Evolutionary conservation across 2,888 invertebrate genomes (phyloP), one percentile per base, ranked within the genome.

Genomic region (Drosophila neutralis): DNA sequence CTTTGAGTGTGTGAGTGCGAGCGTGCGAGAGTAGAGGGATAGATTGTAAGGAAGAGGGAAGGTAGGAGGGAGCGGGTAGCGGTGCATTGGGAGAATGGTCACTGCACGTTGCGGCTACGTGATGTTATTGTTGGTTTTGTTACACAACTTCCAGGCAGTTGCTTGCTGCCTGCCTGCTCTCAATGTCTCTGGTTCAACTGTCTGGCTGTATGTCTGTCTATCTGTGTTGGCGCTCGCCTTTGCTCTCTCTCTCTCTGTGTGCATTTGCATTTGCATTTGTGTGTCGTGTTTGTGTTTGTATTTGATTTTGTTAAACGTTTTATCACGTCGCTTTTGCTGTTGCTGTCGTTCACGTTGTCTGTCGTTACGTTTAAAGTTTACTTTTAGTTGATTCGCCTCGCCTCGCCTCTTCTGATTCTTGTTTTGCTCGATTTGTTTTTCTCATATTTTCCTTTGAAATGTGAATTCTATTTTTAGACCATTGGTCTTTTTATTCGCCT

Each of bases 61-160:
- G 29, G 11, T 24, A 24, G 24, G 6, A 51, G 40, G 5, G 35
- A 6, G 65, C 24, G 61, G 38, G 15, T 21, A 51, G 15, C 6
- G 40, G 15, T 72, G 73, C 59, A 61, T 31, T 65, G 36, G 11
- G 49, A 63, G 70, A 64, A 59, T 49, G 68, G 38, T 49, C 58
- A 71, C 49, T 73, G 78, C 80, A 87, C 84, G 85, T 84, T 87
- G 80, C 76, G 72, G 79, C 73, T 85, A 83, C 87, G 85, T 87
- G 86, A 87, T 85, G 80, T 87, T 82, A 77, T 79, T 76, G 78
- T 78, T 78, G 78, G 61, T 24, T 71, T 56, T 71, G 77, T 86
- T 85, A 82, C 81, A 87, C 88, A 85, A 85, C 82, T 73, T 76
- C 69, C 81, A 77, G 73, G 69, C 67, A 61, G 27, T 29, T 10